Evolutionary conservation across 2,113 vertebrate species (phyloP), one percentile per base, ranked within the genome.

Genomic region (Chitala chitala): DNA sequence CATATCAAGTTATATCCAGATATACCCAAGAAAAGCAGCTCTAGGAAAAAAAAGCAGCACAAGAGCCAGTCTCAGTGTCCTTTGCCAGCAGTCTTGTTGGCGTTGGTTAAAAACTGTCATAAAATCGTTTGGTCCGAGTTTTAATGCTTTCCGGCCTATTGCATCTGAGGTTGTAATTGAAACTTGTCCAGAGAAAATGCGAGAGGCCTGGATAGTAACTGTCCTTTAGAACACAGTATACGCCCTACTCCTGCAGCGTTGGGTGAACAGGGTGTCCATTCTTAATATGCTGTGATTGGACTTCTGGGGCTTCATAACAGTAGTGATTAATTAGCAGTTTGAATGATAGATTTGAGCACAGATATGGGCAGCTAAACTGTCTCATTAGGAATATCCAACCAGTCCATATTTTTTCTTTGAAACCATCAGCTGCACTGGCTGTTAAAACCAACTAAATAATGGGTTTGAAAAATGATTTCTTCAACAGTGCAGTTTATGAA

Each of bases 401-500:
- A 26, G 54, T 69, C 72, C 63, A 2, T 71, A 74, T 72, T 31
- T 73, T 84, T 84, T 79, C 82, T 81, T 75, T 84, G 83, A 87
- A 82, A 76, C 78, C 90, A 88, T 91, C 89, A 89, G 81, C 84
- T 75, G 59, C 9, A 24, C 53, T 81, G 83, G 87, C 86, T 85
- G 88, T 91, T 90, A 90, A 87, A 89, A 87, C 87, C 87, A 91
- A 84, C 90, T 90, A 89, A 15, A 70, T 65, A 75, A 76, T 63
- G 31, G 63, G 65, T 29, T 69, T 84, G 78, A 77, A 75, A 83
- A 80, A 50, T 66, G 31, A 20, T 36, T 78, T 63, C 59, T 29
- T 33, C 17, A 63, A 63, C 33, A n/a, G 8, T 38, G 1, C 59
- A 36, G 29, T 63, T 15, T 63, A 33, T 8, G 17, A 33, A 63